Percentiles rank a stretch among this genome's conserved stretches.
Evolutionary conservation across 2,113 vertebrate genomes (phyloP).

Genomic region (Sinocyclocheilus grahami): DNA sequence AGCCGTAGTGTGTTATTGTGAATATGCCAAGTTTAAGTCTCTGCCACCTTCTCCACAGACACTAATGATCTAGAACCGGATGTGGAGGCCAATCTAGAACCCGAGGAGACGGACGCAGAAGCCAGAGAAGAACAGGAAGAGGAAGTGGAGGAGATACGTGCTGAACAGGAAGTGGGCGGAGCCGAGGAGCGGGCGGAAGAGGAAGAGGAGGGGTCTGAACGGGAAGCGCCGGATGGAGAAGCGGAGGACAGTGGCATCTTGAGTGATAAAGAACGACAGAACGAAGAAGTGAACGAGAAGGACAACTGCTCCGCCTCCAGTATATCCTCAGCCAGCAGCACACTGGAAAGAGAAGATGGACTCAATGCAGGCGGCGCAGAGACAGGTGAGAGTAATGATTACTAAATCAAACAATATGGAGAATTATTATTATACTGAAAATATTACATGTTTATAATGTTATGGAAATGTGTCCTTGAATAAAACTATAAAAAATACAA

Average conservation of each 20-base stretch:
- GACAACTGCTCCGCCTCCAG: constrained; percentile 90
- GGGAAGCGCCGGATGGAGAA: constrained; percentile 55
- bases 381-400: constrained; percentile 76
- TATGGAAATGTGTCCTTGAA: neutral
- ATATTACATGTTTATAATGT: no score
- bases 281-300: constrained; percentile 94
- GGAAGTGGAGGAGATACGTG: constrained; percentile 64
- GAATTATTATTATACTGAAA: no score
- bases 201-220: constrained; percentile 61
- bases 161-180: constrained; percentile 56
- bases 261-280: constrained; percentile 92
- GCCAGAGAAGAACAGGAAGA: constrained; percentile 44
- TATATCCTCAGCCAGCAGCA: constrained; percentile 96
- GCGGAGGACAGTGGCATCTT: constrained; percentile 88
- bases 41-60: constrained; percentile 43
- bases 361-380: constrained; percentile 70
- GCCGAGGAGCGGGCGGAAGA: constrained; percentile 66
- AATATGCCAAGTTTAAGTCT: neutral
- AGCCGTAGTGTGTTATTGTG: no score
- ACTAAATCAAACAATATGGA: no score
- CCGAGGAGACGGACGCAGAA: constrained; percentile 63
- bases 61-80: constrained; percentile 50
- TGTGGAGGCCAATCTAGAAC: constrained; percentile 49
- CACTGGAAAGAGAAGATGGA: constrained; percentile 90
- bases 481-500: neutral